phyloP scores from a whole-genome alignment of 92 coral and sea anemone species.

The Metridium senile region DNA sequence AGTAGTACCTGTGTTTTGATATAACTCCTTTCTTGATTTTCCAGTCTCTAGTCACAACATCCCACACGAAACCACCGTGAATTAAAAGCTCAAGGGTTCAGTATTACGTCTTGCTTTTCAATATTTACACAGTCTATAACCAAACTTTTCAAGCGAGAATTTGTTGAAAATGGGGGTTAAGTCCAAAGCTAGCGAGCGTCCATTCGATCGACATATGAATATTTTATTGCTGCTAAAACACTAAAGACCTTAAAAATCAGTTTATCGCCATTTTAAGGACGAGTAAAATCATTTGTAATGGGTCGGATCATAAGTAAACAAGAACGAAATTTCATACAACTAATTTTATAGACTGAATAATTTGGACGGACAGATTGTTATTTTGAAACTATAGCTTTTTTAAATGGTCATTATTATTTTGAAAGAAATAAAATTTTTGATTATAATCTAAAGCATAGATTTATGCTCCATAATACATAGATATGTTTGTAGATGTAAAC shows the following conservation, averaged over 20 bases:
- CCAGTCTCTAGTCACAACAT: neutral
- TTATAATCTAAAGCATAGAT: too few relatives aligned
- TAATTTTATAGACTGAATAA: too few relatives aligned
- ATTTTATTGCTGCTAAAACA: slow-evolving; percentile 18
- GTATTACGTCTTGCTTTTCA: neutral
- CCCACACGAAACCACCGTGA: neutral
- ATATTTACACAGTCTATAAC: neutral
- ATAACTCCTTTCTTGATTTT: neutral
- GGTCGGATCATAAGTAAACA: slow-evolving; percentile 3
- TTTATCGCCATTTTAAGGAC: slow-evolving; percentile 9
- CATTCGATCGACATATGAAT: slow-evolving; percentile 4
- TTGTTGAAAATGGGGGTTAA: neutral
- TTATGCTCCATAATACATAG: too few relatives aligned
- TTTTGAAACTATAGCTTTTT: too few relatives aligned
- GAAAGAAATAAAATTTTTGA: too few relatives aligned
- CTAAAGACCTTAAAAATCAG: slow-evolving; percentile 16
- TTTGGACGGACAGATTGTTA: too few relatives aligned
- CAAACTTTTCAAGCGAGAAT: neutral
- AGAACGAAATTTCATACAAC: too few relatives aligned
- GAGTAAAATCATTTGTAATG: neutral
- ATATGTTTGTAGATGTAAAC: too few relatives aligned
- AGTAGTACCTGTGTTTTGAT: slow-evolving; percentile 51
- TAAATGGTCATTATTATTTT: too few relatives aligned
- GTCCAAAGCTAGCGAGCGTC: neutral
- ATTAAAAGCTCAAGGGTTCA: neutral